phyloP scores from a whole-genome alignment of 2,113 vertebrate genomes.

The Pterocles orientalis region DNA sequence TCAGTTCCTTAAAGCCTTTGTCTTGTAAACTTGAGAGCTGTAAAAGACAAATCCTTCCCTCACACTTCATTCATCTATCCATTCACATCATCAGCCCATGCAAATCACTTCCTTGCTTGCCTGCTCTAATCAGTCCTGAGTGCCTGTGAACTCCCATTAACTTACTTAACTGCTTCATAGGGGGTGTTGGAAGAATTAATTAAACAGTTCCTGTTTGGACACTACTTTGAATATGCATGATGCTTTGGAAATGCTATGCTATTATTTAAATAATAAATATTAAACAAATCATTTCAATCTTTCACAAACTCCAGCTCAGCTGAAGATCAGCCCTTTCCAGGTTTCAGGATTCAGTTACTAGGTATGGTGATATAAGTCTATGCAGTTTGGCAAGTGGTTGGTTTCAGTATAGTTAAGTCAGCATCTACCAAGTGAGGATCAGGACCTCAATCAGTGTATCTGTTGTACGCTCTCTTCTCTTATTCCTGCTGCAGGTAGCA shows the following conservation, averaged over 20 bases:
- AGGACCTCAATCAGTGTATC: background rate
- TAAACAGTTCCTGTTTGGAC: constrained; percentile 62
- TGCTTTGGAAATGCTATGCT: background rate
- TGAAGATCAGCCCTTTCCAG: background rate
- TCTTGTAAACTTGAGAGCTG: constrained; percentile 1
- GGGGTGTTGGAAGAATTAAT: constrained; percentile 34
- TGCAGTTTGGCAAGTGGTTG: background rate
- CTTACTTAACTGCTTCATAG: constrained; percentile 44
- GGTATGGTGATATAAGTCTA: background rate
- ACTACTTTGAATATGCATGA: constrained; percentile 9
- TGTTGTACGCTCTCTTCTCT: background rate
- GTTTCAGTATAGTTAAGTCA: background rate
- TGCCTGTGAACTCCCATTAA: constrained; percentile 40
- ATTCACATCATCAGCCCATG: background rate
- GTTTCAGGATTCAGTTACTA: background rate
- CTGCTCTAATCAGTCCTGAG: constrained; percentile 59
- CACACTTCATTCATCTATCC: constrained; percentile 3
- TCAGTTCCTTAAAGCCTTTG: background rate
- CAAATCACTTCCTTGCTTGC: constrained; percentile 43
- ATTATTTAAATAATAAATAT: background rate
- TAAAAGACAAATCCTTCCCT: background rate
- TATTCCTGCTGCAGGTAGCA: background rate
- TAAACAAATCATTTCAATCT: background rate
- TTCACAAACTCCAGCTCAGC: background rate
- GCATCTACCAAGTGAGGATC: background rate